These are phyloP conservation scores for Odontophorus gujanensis DNA, from an alignment of 2,113 vertebrate species.

Conservation along the genomic window DNA sequence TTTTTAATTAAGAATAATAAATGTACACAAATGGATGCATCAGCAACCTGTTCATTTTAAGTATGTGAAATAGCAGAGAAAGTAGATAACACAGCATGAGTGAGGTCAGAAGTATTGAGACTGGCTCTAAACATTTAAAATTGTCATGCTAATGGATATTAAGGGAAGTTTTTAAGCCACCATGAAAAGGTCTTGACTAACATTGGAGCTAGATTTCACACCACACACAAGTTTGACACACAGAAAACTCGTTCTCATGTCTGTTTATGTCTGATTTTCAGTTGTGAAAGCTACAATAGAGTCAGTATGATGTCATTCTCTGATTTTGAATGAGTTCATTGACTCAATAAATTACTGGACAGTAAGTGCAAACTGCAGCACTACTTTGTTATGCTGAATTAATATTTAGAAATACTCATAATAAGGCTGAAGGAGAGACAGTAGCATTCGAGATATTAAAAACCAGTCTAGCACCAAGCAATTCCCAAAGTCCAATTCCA, in stretches of 20 bases:
- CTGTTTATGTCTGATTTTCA: background rate
- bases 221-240: background rate
- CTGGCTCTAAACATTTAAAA: constrained; percentile 55
- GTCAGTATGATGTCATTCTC: background rate
- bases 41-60: background rate
- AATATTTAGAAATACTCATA: background rate
- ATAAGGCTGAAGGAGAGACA: constrained; percentile 30
- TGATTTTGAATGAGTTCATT: background rate
- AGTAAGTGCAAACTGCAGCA: constrained; percentile 2
- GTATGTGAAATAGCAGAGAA: background rate
- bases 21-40: constrained; percentile 42
- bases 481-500: background rate
- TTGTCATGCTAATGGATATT: constrained; percentile 12
- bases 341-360: background rate
- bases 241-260: background rate
- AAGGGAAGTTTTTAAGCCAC: background rate
- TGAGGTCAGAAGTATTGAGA: constrained; percentile 50
- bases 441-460: constrained; percentile 60
- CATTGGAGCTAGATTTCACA: background rate
- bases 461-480: constrained; percentile 65
- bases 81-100: constrained; percentile 5
- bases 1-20: constrained; percentile 34
- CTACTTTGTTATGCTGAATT: background rate
- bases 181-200: background rate
- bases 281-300: background rate